Conservation (phyloP, 2,797 vertebrate genomes). For the Phylloscopus collybita region DNA sequence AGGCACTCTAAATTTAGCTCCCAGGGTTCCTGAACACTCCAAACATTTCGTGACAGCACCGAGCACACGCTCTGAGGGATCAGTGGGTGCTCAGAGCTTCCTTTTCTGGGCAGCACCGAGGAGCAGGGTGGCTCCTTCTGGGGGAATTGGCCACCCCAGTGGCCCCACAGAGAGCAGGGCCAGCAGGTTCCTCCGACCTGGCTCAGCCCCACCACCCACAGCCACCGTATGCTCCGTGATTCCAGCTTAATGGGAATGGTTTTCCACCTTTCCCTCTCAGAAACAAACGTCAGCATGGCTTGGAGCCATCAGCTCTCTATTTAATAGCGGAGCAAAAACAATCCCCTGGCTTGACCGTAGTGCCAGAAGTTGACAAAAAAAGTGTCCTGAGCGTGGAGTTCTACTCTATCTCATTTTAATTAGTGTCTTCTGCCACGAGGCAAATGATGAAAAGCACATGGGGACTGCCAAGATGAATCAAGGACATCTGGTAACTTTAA, state of each 20-base stretch:
- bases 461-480: conserved; percentile 59
- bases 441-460: conserved; percentile 54
- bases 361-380: conserved; percentile 56
- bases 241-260: conserved; percentile 54
- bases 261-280: conserved; percentile 69
- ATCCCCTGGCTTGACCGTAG: not conserved
- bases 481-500: conserved; percentile 59
- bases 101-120: conserved; percentile 59
- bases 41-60: not conserved
- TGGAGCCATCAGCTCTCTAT: conserved; percentile 52
- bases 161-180: conserved; percentile 18
- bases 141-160: conserved; percentile 53
- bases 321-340: conserved; percentile 44
- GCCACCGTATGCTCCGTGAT: conserved; percentile 53
- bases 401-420: conserved; percentile 56
- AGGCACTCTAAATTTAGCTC: conserved; percentile 48
- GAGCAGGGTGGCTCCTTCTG: conserved; percentile 58
- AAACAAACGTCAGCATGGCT: conserved; percentile 70
- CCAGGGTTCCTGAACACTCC: conserved; percentile 16
- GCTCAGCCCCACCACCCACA: conserved; percentile 64
- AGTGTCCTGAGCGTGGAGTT: conserved; percentile 46
- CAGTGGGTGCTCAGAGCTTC: conserved; percentile 45
- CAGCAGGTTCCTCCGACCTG: conserved; percentile 51
- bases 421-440: conserved; percentile 54
- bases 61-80: conserved; percentile 24